Percentiles rank a stretch among this genome's conserved stretches.
phyloP scores from a whole-genome alignment of 1,140 invertebrate genomes.

The Heliconius hermathena region DNA sequence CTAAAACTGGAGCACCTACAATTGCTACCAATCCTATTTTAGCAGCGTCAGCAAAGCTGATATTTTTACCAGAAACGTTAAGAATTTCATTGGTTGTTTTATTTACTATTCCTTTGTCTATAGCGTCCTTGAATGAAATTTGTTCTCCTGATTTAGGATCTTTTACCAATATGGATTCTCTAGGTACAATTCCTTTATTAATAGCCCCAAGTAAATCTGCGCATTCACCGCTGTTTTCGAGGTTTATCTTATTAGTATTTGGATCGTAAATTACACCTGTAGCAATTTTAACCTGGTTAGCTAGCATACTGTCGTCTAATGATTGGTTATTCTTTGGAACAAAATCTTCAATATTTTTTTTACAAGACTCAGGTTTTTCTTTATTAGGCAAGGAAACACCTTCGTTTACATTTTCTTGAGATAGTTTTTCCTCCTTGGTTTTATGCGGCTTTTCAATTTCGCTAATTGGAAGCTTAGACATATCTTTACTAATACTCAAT shows the following conservation, averaged over 20 bases:
- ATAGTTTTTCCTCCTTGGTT: neutral
- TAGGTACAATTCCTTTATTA: constrained; percentile 85
- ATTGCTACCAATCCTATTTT: constrained; percentile 88
- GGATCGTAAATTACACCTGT: neutral
- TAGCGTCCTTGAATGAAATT: constrained; percentile 89
- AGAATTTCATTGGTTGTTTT: constrained; percentile 87
- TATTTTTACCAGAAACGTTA: constrained; percentile 84
- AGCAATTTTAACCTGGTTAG: neutral
- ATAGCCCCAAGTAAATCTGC: constrained; percentile 86
- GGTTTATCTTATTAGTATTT: neutral
- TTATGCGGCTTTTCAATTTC: neutral
- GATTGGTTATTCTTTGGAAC: neutral
- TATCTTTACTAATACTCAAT: neutral
- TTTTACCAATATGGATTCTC: constrained; percentile 85
- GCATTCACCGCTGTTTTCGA: constrained; percentile 75
- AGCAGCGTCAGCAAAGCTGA: constrained; percentile 88
- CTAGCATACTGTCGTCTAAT: neutral
- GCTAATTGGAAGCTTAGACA: neutral
- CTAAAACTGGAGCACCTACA: constrained; percentile 86
- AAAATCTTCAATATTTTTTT: neutral
- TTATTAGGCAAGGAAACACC: neutral
- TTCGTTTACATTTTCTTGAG: neutral
- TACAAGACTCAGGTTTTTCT: neutral
- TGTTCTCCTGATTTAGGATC: constrained; percentile 88
- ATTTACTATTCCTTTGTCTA: constrained; percentile 89